Percentiles rank a stretch among this genome's conserved stretches.
phyloP scores from a whole-genome alignment of 2,797 vertebrate genomes.

The Cygnus olor region DNA sequence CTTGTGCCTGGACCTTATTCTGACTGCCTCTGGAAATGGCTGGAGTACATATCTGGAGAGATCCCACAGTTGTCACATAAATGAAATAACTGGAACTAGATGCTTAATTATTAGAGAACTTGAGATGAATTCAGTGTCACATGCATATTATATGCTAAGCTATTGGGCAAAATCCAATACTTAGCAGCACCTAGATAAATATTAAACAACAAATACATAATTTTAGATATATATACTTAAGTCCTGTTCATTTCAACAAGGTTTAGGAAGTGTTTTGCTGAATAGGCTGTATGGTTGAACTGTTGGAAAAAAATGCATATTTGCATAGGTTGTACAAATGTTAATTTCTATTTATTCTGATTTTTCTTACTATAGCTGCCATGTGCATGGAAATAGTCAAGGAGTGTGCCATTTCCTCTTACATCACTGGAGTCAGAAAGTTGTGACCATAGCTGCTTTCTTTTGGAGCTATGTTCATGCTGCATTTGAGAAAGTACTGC shows the following conservation, averaged over 20 bases:
- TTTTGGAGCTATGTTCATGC: neutral
- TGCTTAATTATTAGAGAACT: neutral
- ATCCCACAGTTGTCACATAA: neutral
- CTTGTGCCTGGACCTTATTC: neutral
- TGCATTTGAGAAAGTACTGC: neutral
- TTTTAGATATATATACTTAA: neutral
- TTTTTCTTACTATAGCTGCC: constrained; percentile 27
- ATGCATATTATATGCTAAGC: neutral
- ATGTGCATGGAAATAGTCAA: neutral
- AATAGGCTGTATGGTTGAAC: neutral
- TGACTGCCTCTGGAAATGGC: neutral
- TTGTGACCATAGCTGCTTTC: rapidly evolving
- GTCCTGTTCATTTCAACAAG: neutral
- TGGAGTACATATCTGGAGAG: neutral
- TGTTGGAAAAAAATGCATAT: neutral
- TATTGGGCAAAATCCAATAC: neutral
- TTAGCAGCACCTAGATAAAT: neutral
- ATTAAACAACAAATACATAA: neutral
- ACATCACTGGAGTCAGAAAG: neutral
- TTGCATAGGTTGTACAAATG: constrained; percentile 27
- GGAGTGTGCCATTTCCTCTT: neutral
- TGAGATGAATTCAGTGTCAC: neutral
- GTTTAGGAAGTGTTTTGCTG: neutral
- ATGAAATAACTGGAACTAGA: neutral
- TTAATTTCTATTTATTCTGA: constrained; percentile 21